Conservation (phyloP, 92 coral and sea anemone genomes). For the Plumapathes pennacea region DNA sequence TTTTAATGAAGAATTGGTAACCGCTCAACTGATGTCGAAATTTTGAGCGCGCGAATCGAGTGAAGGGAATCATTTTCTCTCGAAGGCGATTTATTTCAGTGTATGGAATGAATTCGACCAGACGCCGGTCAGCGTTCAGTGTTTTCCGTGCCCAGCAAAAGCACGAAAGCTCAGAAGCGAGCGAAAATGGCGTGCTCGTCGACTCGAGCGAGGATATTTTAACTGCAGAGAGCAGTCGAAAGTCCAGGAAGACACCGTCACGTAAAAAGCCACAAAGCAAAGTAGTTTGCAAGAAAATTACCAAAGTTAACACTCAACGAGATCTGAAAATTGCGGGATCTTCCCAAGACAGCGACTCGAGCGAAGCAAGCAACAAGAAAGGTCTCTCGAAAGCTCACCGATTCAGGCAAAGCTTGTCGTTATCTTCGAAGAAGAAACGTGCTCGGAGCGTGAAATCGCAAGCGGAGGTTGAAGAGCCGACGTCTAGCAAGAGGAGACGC, state of each 20-base stretch:
- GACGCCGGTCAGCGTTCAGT: constrained; percentile 76
- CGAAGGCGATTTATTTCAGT: no score
- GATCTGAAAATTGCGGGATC: background rate
- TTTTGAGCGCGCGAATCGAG: no score
- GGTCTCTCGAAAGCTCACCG: constrained; percentile 66
- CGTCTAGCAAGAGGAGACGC: constrained; percentile 12
- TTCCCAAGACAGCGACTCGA: constrained; percentile 17
- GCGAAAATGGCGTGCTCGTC: constrained; percentile 21
- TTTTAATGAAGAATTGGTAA: no score
- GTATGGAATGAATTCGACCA: no score
- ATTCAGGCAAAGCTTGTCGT: constrained; percentile 71
- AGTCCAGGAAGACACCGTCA: constrained; percentile 1
- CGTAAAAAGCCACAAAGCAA: no score
- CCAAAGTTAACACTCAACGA: constrained; percentile 6
- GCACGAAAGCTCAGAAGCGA: constrained; percentile 11
- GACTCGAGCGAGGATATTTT: constrained; percentile 30
- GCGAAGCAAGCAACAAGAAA: constrained; percentile 21
- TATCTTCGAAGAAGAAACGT: constrained; percentile 68
- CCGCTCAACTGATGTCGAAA: no score
- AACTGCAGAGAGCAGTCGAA: constrained; percentile 5
- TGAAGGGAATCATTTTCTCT: no score
- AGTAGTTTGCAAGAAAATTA: constrained; percentile 5
- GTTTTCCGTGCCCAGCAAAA: constrained; percentile 42
- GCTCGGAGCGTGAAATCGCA: constrained; percentile 33
- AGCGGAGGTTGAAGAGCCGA: constrained; percentile 29